Evolutionary conservation across 2,888 invertebrate species (phyloP).

Genomic region (Rhamphomyia laevipes): DNA sequence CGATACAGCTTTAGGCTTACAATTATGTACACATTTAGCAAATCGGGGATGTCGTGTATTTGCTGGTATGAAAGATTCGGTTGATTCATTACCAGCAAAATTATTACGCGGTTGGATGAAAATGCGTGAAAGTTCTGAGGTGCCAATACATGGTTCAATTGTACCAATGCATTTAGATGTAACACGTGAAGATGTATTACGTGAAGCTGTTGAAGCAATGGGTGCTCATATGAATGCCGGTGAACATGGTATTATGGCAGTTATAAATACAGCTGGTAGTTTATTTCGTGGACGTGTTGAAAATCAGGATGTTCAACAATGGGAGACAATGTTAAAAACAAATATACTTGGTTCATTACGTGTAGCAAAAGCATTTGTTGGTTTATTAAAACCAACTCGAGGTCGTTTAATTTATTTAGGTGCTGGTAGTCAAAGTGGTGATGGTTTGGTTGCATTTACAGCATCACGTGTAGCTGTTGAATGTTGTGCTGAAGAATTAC

Average conservation of each 20-base stretch:
- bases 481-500: constrained; percentile 63
- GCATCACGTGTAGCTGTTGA: constrained; percentile 64
- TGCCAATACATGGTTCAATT: constrained; percentile 42
- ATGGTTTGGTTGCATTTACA: constrained; percentile 45
- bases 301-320: constrained; percentile 47
- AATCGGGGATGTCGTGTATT: constrained; percentile 66
- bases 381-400: constrained; percentile 48
- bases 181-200: constrained; percentile 65
- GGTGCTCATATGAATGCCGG: constrained; percentile 71
- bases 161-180: constrained; percentile 66
- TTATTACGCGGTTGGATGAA: constrained; percentile 48
- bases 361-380: constrained; percentile 63
- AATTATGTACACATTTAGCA: constrained; percentile 60
- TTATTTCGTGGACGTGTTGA: constrained; percentile 59
- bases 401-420: constrained; percentile 60
- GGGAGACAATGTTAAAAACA: constrained; percentile 56
- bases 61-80: constrained; percentile 52
- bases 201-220: constrained; percentile 66
- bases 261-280: constrained; percentile 71
- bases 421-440: constrained; percentile 37
- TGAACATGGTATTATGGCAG: constrained; percentile 69
- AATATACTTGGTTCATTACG: constrained; percentile 62
- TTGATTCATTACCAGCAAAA: constrained; percentile 48
- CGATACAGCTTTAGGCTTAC: constrained; percentile 67
- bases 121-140: constrained; percentile 43